Evolutionary conservation across 2,888 invertebrate species (phyloP), one percentile per base, ranked within the genome.

Genomic region (Lobophora halterata): DNA sequence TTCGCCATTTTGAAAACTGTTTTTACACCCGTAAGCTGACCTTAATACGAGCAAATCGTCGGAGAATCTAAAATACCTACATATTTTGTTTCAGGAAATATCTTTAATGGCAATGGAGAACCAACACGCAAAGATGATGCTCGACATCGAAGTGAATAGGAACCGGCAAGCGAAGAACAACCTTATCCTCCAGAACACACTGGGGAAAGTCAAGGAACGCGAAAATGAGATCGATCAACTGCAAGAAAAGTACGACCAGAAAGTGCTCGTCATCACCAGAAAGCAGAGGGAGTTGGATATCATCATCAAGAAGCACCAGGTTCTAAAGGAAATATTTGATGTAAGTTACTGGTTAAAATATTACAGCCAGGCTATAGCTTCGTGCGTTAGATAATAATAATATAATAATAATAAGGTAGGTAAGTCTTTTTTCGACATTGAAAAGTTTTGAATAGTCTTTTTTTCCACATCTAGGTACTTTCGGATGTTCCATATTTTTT

Each of bases 141-240:
- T 86, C 48, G 91, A 91, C 61, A 89, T 90, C 34, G 93, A 91
- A 58, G 86, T 81, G 46, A 83, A 80, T 38, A 74, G 71, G 40
- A 87, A 58, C 49, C 77, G 56, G 24, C 88, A 68, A 59, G 79
- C 53, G 24, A 81, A 59, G 55, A 83, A 83, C 50, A 67, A 69
- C n/a, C 21, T 34, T 1, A 21, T 67, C 1, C 48, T 79, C 5
- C 70, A 90, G 49, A 77, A 81, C 35, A 70, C 37, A 17, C 41
- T 65, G 4, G 58, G 48, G 1, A 65, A 70, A 37, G 79, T 81
- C 26, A 55, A 67, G 25, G 68, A 52, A n/a, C 68, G 70, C 6
- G 83, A 88, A 52, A 69, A 65, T 9, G 85, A 82, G 45, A 58
- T 85, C 3, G 65, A 78, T 1, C 53, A 37, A 4, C 37, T 79